Conservation (phyloP, 2,888 invertebrate genomes). For the Helobdella robusta region DNA sequence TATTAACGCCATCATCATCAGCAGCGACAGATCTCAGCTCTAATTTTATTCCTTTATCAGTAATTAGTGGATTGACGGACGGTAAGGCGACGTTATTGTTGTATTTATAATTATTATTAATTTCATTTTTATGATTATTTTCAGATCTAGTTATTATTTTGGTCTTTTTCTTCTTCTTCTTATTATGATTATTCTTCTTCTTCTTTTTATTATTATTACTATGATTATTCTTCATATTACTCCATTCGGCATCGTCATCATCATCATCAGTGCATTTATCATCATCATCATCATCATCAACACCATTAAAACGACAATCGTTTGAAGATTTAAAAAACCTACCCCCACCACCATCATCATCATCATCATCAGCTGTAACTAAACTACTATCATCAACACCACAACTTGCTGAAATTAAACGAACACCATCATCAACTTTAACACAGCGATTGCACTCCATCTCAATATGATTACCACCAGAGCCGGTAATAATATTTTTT, state of each 20-base stretch:
- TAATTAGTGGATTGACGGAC: no score
- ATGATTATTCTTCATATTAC: neutral
- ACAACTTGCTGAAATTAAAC: neutral
- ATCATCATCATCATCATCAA: neutral
- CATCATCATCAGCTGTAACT: neutral
- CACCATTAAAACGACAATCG: neutral
- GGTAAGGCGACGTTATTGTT: no score
- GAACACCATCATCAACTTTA: neutral
- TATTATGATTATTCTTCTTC: neutral
- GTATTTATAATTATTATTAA: no score
- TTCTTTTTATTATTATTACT: neutral
- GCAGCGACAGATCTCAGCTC: no score
- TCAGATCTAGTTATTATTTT: no score
- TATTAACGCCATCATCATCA: no score
- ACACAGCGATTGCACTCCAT: neutral
- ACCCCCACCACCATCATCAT: neutral
- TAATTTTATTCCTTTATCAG: no score
- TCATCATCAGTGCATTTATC: neutral
- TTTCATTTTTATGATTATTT: no score
- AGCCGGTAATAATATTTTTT: neutral
- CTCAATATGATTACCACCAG: neutral
- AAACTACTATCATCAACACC: neutral
- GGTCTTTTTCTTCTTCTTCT: no score
- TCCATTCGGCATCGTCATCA: neutral
- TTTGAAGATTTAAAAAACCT: neutral